Conservation (phyloP, 1,140 invertebrate species). For the Heliconius nattereri region DNA sequence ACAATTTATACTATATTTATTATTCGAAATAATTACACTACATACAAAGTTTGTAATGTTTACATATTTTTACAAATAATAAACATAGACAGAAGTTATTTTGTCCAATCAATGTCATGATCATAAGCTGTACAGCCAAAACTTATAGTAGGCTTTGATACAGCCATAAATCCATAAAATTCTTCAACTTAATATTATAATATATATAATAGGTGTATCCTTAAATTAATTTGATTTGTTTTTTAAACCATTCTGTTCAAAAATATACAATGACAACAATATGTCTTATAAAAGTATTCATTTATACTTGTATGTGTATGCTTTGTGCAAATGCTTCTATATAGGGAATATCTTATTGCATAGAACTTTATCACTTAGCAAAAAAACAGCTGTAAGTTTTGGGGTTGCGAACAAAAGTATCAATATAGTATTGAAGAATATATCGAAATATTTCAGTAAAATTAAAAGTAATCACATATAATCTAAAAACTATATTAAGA, state of each 20-base stretch:
- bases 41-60: neutral
- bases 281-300: slow-evolving; percentile 5
- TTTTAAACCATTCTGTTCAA: neutral
- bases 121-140: neutral
- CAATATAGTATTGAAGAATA: neutral
- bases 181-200: neutral
- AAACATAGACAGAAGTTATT: neutral
- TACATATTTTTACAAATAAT: neutral
- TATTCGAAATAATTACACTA: slow-evolving; percentile 1
- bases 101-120: neutral
- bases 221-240: neutral
- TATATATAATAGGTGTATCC: neutral
- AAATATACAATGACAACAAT: neutral
- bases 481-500: slow-evolving; percentile 1
- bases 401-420: neutral
- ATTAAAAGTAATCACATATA: neutral
- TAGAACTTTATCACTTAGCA: neutral
- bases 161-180: neutral
- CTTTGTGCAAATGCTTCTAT: neutral
- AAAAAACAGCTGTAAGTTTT: neutral
- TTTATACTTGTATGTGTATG: neutral
- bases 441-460: neutral
- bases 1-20: slow-evolving; percentile 13
- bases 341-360: neutral
- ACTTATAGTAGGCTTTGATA: neutral